Conservation (phyloP, 2,888 invertebrate species). For the Epicampocera succincta region DNA sequence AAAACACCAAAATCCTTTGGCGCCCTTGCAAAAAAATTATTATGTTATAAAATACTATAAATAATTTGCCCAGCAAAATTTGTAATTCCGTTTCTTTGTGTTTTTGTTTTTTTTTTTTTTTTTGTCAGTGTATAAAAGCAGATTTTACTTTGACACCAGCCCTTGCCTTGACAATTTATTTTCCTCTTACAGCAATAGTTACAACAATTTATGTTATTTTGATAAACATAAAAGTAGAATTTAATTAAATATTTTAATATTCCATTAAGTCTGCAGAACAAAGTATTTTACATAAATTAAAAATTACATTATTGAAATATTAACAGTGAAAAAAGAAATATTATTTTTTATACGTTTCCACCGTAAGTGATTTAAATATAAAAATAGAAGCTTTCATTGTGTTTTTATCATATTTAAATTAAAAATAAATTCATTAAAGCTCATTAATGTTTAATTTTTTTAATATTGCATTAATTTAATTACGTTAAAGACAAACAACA, state of each 20-base stretch:
- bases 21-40: too few species aligned
- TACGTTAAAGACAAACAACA: not conserved
- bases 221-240: not conserved
- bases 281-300: slow-evolving; percentile 59
- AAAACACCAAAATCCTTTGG: too few species aligned
- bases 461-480: slow-evolving; percentile 17
- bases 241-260: not conserved
- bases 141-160: too few species aligned
- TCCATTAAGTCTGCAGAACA: slow-evolving; percentile 4
- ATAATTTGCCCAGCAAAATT: too few species aligned
- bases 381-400: not conserved
- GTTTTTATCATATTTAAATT: not conserved
- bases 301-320: slow-evolving; percentile 5
- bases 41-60: too few species aligned
- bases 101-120: too few species aligned
- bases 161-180: too few species aligned
- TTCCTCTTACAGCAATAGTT: too few species aligned
- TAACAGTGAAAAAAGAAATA: not conserved
- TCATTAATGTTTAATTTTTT: slow-evolving; percentile 46
- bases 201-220: too few species aligned
- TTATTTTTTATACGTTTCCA: not conserved
- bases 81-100: too few species aligned
- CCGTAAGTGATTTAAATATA: not conserved
- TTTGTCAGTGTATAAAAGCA: too few species aligned
- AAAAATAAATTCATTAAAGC: not conserved